Percentiles rank a stretch among this genome's conserved stretches.
Evolutionary conservation across 1,140 invertebrate species (phyloP).

Genomic region (Dendrolimus kikuchii): DNA sequence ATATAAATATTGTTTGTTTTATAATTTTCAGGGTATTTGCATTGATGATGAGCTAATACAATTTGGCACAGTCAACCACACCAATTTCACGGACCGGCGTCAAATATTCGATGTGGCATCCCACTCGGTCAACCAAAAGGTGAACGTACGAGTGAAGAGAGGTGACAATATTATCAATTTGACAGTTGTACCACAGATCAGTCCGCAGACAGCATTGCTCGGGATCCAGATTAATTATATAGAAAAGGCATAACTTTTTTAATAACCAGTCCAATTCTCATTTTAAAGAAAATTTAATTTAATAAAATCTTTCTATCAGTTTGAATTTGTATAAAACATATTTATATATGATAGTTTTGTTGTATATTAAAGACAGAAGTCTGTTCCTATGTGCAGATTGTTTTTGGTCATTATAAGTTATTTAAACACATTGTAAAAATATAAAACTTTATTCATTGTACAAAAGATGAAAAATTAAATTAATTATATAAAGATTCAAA

Average conservation of each 20-base stretch:
- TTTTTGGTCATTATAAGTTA: no score
- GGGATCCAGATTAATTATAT: conserved; percentile 76
- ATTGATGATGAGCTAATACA: conserved; percentile 82
- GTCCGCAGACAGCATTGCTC: conserved; percentile 82
- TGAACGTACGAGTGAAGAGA: conserved; percentile 77
- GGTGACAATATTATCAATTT: conserved; percentile 67
- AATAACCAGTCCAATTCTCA: no score
- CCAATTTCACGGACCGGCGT: conserved; percentile 81
- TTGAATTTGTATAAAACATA: no score
- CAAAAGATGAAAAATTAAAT: no score
- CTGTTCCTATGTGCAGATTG: no score
- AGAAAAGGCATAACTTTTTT: conserved; percentile 3
- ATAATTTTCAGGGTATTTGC: conserved; percentile 80
- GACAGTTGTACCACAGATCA: conserved; percentile 78
- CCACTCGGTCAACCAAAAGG: conserved; percentile 78
- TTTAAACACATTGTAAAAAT: no score
- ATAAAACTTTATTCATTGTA: no score
- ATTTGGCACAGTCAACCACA: conserved; percentile 86
- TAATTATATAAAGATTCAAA: no score
- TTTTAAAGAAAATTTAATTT: no score
- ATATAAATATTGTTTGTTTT: conserved; percentile 11
- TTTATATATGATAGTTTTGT: no score
- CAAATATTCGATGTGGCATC: conserved; percentile 82
- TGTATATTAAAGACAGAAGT: no score
- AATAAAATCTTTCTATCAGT: no score